Base-by-base conservation (phyloP, 1,140 invertebrate species). In the Neelides sp. region DNA sequence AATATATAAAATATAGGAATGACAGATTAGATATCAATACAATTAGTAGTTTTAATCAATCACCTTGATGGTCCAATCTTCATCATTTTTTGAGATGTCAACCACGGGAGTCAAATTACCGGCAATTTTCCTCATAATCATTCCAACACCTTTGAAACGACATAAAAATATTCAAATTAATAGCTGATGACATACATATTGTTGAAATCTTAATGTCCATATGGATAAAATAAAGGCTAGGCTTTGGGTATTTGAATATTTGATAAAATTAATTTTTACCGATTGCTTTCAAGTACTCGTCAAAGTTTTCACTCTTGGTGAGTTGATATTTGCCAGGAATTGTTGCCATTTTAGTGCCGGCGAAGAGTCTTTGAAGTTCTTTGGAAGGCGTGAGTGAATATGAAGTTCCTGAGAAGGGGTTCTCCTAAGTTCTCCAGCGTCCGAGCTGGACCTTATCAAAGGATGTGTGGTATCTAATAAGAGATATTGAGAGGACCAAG, bases 231-330 rank as follows among this genome's bases (percentile, higher is more conserved):
- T 17, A 4, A 39, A 7, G 36, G 26, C 13, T 10, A 46, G 15
- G 19, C 7, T 46, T 7, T 36, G 15, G 37, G 20, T 20, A 48
- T 48, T 19, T 24, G 36, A 19, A 23, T 39, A 39, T 12, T n/a
- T 12, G 10, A 7, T 7, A 7, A 12, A 13, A 17, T 17, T 39
- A n/a, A 7, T 22, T 43, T 20, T 65, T 61, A 70, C 70, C 69
- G 13, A 72, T 57, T 45, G 66, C 68, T 54, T 70, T 67, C 64
- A 73, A 64, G 59, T 72, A 73, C 30, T 71, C 70, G 40, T 73
- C 72, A 57, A 73, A 73, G 43, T 73, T 70, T 45, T 73, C 66
- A 26, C 64, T 66, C 26, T 63, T 62, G 30, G 62, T 63, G 32
- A 72, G 58, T 37, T 69, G 66, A 63, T 65, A 73, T 49, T 67